These are phyloP conservation scores for Octopus sinensis DNA, from an alignment of 1,140 invertebrate species.

Conservation along the genomic window DNA sequence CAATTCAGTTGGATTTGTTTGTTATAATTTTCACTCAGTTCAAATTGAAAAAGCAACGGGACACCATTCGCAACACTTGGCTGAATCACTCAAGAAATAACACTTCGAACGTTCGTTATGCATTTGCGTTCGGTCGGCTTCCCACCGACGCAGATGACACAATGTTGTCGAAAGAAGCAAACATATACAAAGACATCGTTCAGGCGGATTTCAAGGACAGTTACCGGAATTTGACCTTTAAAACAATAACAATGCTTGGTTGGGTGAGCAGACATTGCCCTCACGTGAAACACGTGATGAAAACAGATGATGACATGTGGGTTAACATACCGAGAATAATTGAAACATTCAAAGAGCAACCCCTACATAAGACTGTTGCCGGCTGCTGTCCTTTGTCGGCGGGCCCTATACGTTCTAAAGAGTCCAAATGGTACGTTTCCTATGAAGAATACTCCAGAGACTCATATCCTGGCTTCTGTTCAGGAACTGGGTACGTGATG, in stretches of 20 bases:
- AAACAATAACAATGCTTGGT: conserved; percentile 77
- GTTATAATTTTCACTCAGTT: conserved; percentile 23
- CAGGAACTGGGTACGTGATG: conserved; percentile 56
- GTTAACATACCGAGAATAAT: conserved; percentile 46
- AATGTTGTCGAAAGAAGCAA: conserved; percentile 61
- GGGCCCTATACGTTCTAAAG: conserved; percentile 36
- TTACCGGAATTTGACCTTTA: conserved; percentile 81
- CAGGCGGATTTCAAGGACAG: conserved; percentile 74
- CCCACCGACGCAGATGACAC: neutral
- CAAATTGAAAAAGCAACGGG: conserved; percentile 7
- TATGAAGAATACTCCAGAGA: conserved; percentile 45
- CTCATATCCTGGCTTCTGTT: conserved; percentile 56
- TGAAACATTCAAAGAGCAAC: conserved; percentile 17
- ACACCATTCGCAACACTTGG: conserved; percentile 31
- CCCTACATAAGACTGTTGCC: neutral
- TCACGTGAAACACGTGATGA: conserved; percentile 59
- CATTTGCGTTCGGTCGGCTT: conserved; percentile 26
- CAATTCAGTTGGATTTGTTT: conserved; percentile 10
- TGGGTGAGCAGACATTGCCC: conserved; percentile 69
- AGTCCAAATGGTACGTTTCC: conserved; percentile 56
- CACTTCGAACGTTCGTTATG: conserved; percentile 23
- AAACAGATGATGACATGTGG: conserved; percentile 61
- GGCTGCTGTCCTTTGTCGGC: conserved; percentile 24
- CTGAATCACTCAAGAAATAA: conserved; percentile 25
- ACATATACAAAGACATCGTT: conserved; percentile 67